Evolutionary conservation across 2,113 vertebrate genomes (phyloP).

Genomic region (Myrmophylax atrothorax): DNA sequence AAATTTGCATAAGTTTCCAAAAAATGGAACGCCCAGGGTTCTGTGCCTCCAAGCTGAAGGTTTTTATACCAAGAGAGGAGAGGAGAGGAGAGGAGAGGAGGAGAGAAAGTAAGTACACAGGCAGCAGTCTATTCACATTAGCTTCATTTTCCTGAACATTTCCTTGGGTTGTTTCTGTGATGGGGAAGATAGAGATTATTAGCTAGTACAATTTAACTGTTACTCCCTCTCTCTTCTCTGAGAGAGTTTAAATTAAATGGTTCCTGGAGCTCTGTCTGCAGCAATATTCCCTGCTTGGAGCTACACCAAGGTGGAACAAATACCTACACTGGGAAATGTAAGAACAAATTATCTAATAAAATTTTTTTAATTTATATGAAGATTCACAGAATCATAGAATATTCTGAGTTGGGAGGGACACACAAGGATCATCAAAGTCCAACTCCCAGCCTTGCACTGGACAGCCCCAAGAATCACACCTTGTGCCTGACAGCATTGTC

Average conservation of each 20-base stretch:
- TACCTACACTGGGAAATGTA: not conserved
- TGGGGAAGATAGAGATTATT: not conserved
- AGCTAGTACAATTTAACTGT: not conserved
- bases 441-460: not conserved
- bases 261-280: not conserved
- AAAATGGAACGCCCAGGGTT: not conserved
- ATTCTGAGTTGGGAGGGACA: not conserved
- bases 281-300: not conserved
- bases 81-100: not conserved
- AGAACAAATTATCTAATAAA: slow-evolving; percentile 18
- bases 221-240: not conserved
- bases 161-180: not conserved
- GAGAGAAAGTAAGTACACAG: not conserved
- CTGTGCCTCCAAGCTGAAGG: not conserved
- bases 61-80: not conserved
- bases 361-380: not conserved
- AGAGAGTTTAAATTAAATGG: not conserved
- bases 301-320: not conserved
- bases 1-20: not conserved
- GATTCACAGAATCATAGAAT: not conserved
- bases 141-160: not conserved
- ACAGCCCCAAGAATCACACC: not conserved
- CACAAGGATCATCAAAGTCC: not conserved
- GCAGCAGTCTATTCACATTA: not conserved
- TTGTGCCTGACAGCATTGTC: not conserved